Evolutionary conservation across 2,797 vertebrate genomes (phyloP), one percentile per base, ranked within the genome.

Genomic region (Antennarius maculatus): DNA sequence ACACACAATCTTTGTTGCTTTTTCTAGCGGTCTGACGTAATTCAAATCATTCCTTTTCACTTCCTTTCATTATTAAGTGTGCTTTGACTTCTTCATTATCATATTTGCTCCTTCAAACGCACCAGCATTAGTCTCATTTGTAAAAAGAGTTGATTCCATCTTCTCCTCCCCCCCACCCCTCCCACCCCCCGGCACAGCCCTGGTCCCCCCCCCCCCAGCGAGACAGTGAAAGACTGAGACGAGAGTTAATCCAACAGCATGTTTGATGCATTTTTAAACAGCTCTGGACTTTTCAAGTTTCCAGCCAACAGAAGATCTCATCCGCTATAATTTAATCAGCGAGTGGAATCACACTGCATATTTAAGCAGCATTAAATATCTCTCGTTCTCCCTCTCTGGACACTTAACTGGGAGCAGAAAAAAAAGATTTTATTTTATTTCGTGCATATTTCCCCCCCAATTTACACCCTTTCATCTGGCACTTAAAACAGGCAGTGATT

Each of bases 191-290:
- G 2, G 41, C 54, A n/a, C 16, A 34, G 66, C 64, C 29, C 15
- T 23, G 10, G 52, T 62, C 72, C 49, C 56, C 63, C 47, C 55
- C 53, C 14, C 56, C 46, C 76, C 72, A 57, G 64, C 7, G 37
- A 83, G 78, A 86, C 79, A 54, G 50, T 79, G 69, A 84, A 72
- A 88, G 86, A 83, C 74, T 47, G 70, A 91, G 88, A 91, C 87
- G 88, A 81, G 73, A 75, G 81, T 84, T 90, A 92, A 91, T 93
- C 89, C 89, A 89, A 89, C 90, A 88, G 87, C 88, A 88, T 92
- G 92, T 92, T 93, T 93, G 90, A 93, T 93, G 90, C 91, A 93
- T 94, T 93, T 94, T 94, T 93, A 92, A 94, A 89, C 87, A 91
- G 90, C 88, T 81, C 79, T 80, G 87, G 92, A 90, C 84, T 85